Conservation (phyloP, 1,140 invertebrate genomes). For the Drosophila teissieri region DNA sequence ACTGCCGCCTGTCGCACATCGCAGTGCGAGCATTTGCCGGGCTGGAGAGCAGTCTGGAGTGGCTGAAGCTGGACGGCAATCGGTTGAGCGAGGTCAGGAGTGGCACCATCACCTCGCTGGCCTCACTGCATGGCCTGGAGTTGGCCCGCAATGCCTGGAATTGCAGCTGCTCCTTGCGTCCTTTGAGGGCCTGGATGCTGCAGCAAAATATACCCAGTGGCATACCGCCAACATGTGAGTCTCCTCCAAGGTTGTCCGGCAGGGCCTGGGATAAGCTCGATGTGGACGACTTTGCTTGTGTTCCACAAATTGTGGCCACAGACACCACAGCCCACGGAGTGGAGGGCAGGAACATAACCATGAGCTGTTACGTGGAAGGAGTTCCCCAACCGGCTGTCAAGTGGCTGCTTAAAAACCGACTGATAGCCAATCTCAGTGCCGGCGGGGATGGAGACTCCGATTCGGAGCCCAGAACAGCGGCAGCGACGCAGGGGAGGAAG, state of each 20-base stretch:
- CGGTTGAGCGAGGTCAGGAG: slow-evolving; percentile 88
- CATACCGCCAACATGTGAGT: slow-evolving; percentile 88
- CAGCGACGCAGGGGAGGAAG: slow-evolving; percentile 84
- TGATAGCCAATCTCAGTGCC: slow-evolving; percentile 80
- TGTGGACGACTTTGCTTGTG: slow-evolving; percentile 92
- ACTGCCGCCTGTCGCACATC: slow-evolving; percentile 88
- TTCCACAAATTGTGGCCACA: slow-evolving; percentile 87
- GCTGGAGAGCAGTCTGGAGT: slow-evolving; percentile 89
- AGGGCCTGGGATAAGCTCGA: slow-evolving; percentile 90
- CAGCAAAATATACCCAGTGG: slow-evolving; percentile 90
- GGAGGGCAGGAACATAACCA: slow-evolving; percentile 90
- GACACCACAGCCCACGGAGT: slow-evolving; percentile 86
- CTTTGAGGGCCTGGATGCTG: slow-evolving; percentile 91
- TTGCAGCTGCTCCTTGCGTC: slow-evolving; percentile 91
- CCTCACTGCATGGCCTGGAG: slow-evolving; percentile 90
- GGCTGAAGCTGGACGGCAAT: slow-evolving; percentile 91
- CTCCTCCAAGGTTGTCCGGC: slow-evolving; percentile 87
- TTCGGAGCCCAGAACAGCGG: slow-evolving; percentile 63
- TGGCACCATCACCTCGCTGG: slow-evolving; percentile 87
- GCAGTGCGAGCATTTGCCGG: slow-evolving; percentile 90
- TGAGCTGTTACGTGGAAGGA: slow-evolving; percentile 89
- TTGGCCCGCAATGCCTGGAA: slow-evolving; percentile 92
- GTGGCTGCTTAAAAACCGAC: slow-evolving; percentile 85
- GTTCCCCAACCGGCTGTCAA: slow-evolving; percentile 88
- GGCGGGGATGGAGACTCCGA: slow-evolving; percentile 50